Percentiles rank a stretch among this genome's conserved stretches.
These are phyloP conservation scores for Coelopa frigida DNA, from an alignment of 1,140 invertebrate species.

Conservation along the genomic window DNA sequence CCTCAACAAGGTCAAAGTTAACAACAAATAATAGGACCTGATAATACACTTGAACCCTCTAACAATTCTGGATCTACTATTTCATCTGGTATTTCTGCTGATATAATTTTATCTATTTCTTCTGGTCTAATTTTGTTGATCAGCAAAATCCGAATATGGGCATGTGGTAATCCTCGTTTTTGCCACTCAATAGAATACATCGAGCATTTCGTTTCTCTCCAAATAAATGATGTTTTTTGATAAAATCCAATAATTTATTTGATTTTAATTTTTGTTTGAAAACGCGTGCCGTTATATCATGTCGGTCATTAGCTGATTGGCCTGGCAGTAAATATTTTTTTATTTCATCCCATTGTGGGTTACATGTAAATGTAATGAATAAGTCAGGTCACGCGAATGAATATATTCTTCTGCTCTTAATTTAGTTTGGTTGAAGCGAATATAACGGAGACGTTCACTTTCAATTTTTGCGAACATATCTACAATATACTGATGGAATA, in stretches of 20 bases:
- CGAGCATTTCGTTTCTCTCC: slow-evolving; percentile 34
- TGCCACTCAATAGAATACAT: slow-evolving; percentile 51
- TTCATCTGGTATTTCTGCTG: slow-evolving; percentile 48
- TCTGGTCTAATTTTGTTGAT: slow-evolving; percentile 33
- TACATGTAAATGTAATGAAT: too few relatives aligned
- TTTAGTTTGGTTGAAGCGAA: too few relatives aligned
- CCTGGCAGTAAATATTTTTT: slow-evolving; percentile 30
- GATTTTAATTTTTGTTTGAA: slow-evolving; percentile 48
- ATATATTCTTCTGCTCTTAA: too few relatives aligned
- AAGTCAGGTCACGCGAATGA: too few relatives aligned
- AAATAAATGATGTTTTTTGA: slow-evolving; percentile 39
- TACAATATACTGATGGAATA: too few relatives aligned
- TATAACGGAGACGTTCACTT: too few relatives aligned
- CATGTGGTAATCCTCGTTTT: slow-evolving; percentile 49
- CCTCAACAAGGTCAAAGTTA: too few relatives aligned
- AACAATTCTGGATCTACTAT: slow-evolving; percentile 40
- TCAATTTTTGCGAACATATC: too few relatives aligned
- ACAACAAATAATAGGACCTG: too few relatives aligned
- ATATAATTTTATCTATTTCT: slow-evolving; percentile 37
- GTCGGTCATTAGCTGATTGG: slow-evolving; percentile 31
- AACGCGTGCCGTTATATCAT: slow-evolving; percentile 43
- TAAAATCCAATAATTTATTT: slow-evolving; percentile 45
- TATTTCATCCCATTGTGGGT: slow-evolving; percentile 48
- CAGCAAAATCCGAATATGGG: slow-evolving; percentile 40
- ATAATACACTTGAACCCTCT: too few relatives aligned